Percentiles rank a stretch among this genome's conserved stretches.
These are phyloP conservation scores for Dendrocincla tyrannina DNA, from an alignment of 2,797 vertebrate species.

Conservation along the genomic window DNA sequence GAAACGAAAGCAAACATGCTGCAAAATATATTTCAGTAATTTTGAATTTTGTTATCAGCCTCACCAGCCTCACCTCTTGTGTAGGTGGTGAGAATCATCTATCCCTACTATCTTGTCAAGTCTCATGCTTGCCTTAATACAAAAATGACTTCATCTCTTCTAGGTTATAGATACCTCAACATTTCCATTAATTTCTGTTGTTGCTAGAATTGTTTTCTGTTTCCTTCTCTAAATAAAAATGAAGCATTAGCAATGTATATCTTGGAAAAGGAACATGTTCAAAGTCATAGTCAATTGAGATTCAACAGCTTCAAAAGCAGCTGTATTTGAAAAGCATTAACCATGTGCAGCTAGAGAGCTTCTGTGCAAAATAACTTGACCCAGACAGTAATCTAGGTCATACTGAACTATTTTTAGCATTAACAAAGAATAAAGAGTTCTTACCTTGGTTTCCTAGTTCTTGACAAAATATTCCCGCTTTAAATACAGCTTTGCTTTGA, in stretches of 20 bases:
- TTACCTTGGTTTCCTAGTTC: neutral
- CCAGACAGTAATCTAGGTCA: neutral
- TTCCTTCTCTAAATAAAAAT: conserved; percentile 11
- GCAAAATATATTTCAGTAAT: neutral
- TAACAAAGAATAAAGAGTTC: neutral
- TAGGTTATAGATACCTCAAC: conserved; percentile 8
- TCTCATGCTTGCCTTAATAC: conserved; percentile 6
- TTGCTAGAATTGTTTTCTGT: neutral
- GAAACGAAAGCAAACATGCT: neutral
- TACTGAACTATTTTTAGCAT: neutral
- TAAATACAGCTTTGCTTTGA: neutral
- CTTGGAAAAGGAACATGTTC: neutral
- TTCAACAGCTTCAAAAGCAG: neutral
- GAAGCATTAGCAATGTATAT: neutral
- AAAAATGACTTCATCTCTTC: conserved; percentile 30
- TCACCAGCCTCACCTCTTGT: neutral
- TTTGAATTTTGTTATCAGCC: neutral
- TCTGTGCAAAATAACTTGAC: conserved; percentile 18
- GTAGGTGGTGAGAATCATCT: conserved; percentile 22
- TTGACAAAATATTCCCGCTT: neutral
- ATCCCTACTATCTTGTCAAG: conserved; percentile 29
- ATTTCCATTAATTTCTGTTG: conserved; percentile 30
- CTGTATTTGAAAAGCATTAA: neutral
- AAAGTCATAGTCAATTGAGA: neutral
- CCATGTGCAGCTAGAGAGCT: neutral